Conservation (phyloP, 2,888 invertebrate species). For the Acanthosepion esculentum region DNA sequence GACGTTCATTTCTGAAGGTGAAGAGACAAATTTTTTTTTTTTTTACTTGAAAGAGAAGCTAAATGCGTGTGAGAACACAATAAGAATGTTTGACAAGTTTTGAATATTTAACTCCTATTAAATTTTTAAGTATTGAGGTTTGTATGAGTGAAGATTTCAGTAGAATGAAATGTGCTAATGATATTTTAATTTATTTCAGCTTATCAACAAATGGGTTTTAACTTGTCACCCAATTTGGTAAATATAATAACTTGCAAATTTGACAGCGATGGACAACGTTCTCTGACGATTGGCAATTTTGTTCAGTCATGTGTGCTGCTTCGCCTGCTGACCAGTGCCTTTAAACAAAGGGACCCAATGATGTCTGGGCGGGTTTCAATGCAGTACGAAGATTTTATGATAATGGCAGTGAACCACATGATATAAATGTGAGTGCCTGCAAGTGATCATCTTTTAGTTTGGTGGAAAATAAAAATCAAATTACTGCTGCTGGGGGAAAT, state of each 20-base stretch:
- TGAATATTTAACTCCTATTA: no score
- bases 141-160: no score
- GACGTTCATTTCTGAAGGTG: no score
- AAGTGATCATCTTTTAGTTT: no score
- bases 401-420: slow-evolving; percentile 80
- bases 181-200: slow-evolving; percentile 77
- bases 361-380: slow-evolving; percentile 88
- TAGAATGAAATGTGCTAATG: background rate
- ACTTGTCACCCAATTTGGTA: slow-evolving; percentile 86
- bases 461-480: no score
- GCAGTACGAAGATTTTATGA: slow-evolving; percentile 92
- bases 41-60: no score
- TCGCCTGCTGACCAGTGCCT: slow-evolving; percentile 84
- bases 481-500: no score
- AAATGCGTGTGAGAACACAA: no score
- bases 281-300: slow-evolving; percentile 88
- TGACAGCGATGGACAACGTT: slow-evolving; percentile 80
- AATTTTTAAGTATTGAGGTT: no score
- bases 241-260: slow-evolving; percentile 83
- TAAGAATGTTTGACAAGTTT: no score
- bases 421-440: background rate
- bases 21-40: no score
- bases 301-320: slow-evolving; percentile 92
- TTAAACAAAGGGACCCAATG: slow-evolving; percentile 85
- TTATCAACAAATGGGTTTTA: slow-evolving; percentile 90